Evolutionary conservation across 1,140 invertebrate species (phyloP), one percentile per base, ranked within the genome.

Genomic region (Trachelipus rathkii): DNA sequence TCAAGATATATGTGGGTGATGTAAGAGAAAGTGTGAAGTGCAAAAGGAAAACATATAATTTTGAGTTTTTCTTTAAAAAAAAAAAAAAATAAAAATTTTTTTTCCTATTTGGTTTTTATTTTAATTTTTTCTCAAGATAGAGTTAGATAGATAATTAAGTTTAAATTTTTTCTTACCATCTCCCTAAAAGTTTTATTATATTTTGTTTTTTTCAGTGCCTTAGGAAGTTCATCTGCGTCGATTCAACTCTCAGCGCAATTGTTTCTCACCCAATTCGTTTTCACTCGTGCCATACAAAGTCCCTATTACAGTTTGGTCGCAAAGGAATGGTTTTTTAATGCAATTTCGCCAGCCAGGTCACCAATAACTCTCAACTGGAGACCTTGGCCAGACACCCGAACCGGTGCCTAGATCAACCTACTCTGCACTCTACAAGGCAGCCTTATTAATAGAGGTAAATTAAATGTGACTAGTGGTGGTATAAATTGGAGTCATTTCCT

Each of bases 301-400:
- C 82, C 87, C 88, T n/a, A 82, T 91, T 90, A 19, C 89, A 89
- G 15, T 88, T n/a, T 88, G 88, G 87, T 74, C 89, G 87, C 73
- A 86, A 87, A 79, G 91, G 91, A 92, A 94, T 86, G 89, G n/a
- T n/a, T n/a, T 95, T 73, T 95, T 95, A 84, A 91, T 94, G 87
- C 93, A 23, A 95, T 95, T 82, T 91, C 88, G n/a, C 74, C 91
- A 88, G 84, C 90, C 89, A 74, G 77, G 77, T 4, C 71, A 67
- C n/a, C 23, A 70, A 86, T 84, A 83, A 86, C 85, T 80, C 79
- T 66, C 79, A 69, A 75, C 77, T 67, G 79, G 77, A 73, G 77
- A 11, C 73, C 71, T 6, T 77, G 77, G 79, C 44, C 73, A 10
- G 71, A n/a, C 77, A 6, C 81, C 79, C 10, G 79, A 81, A 24